Conservation (phyloP, 1,140 invertebrate genomes). For the Episyrphus balteatus region DNA sequence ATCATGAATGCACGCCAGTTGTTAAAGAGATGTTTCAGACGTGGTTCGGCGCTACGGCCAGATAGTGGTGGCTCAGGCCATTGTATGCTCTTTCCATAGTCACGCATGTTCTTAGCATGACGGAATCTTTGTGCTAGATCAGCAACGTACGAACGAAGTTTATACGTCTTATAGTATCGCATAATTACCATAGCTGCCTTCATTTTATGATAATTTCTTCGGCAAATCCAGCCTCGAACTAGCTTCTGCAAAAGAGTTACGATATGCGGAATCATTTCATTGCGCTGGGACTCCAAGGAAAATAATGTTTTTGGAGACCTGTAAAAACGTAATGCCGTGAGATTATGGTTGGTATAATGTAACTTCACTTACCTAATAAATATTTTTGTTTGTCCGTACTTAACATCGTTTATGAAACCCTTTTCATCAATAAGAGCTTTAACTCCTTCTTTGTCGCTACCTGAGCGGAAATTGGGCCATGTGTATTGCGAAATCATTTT, state of each 20-base stretch:
- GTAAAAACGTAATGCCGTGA: background rate
- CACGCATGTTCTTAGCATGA: constrained; percentile 45
- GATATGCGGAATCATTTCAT: constrained; percentile 75
- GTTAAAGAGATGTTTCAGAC: constrained; percentile 43
- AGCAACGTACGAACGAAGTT: constrained; percentile 66
- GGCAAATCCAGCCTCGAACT: constrained; percentile 73
- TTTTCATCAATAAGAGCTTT: constrained; percentile 70
- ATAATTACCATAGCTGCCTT: constrained; percentile 74
- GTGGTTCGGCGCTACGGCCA: constrained; percentile 42
- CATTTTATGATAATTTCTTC: constrained; percentile 71
- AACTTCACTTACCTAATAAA: constrained; percentile 70
- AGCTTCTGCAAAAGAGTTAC: constrained; percentile 89
- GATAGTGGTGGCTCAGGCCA: constrained; percentile 73
- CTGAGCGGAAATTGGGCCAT: constrained; percentile 84
- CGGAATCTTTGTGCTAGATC: constrained; percentile 53
- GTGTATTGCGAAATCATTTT: constrained; percentile 92
- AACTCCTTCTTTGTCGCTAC: constrained; percentile 68
- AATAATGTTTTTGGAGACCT: constrained; percentile 76
- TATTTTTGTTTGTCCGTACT: constrained; percentile 89
- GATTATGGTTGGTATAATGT: background rate
- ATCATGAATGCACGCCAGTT: constrained; percentile 83
- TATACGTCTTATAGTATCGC: constrained; percentile 74
- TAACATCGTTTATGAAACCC: constrained; percentile 71
- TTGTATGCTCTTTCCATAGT: constrained; percentile 65
- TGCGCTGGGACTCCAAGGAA: constrained; percentile 69